Evolutionary conservation across 2,113 vertebrate species (phyloP), one percentile per base, ranked within the genome.

Genomic region (Centrocercus urophasianus): DNA sequence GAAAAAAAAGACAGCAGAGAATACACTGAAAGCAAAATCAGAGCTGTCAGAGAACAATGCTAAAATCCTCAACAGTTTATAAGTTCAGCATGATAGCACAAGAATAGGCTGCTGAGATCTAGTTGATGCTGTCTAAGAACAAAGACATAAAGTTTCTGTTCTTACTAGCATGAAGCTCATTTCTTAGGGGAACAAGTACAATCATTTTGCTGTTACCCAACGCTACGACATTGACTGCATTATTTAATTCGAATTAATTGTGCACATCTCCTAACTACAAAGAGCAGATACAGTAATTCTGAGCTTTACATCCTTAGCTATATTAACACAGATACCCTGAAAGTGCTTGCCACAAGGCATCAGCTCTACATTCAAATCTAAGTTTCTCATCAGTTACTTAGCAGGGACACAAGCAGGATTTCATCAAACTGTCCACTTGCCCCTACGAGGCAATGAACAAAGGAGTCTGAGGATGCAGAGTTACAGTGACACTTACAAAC

Each of bases 141-240:
- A 92, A 93, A 93, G 82, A 91, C 87, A 94, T 36, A 5, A 85
- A n/a, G 75, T 47, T 96, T 83, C 82, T 78, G 25, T 78, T 93
- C 75, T 64, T 48, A 66, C 36, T 57, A 76, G 75, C 79, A 71
- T 36, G 28, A 95, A 89, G 28, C 15, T 88, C 17, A 80, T 92
- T 77, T 91, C 78, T 89, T 77, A 74, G 20, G 56, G 86, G 63
- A 95, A 79, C 56, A 95, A 92, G 57, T 54, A 64, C 50, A 64
- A 81, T 77, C 7, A 71, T 93, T 88, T 69, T 71, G 34, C 87
- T 43, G 64, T 43, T 93, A 83, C 52, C 63, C 80, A 80, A 9
- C 8, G 34, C 71, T 93, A 67, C 64, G 77, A 50, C 56, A 89
- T 22, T 22, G 0, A 66, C 75, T 73, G 73, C 38, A 89, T 56